phyloP scores from a whole-genome alignment of 92 coral and sea anemone genomes.

The Heliopora coerulea region DNA sequence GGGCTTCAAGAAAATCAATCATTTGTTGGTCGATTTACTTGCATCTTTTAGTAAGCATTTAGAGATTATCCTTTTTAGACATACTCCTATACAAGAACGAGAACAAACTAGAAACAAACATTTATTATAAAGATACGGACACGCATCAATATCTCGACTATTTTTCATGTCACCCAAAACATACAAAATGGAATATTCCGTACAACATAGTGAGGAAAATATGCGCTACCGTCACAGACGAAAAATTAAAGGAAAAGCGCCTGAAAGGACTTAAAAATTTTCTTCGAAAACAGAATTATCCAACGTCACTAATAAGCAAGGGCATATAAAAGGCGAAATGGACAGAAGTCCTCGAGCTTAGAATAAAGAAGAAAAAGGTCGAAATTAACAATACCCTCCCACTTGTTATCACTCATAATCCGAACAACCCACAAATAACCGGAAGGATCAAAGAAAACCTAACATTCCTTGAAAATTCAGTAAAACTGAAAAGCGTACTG shows the following conservation, averaged over 20 bases:
- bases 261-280: constrained; percentile 7
- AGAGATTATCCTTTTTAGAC: constrained; percentile 18
- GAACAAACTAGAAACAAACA: background rate
- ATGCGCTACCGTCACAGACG: constrained; percentile 7
- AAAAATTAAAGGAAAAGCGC: background rate
- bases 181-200: constrained; percentile 13
- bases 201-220: constrained; percentile 8
- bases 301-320: background rate
- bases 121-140: constrained; percentile 22
- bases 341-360: background rate
- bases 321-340: background rate
- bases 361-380: background rate
- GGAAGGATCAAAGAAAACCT: background rate
- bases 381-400: constrained; percentile 6
- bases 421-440: constrained; percentile 12
- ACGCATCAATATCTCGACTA: constrained; percentile 4
- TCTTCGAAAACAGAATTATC: constrained; percentile 8
- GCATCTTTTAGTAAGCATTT: too few relatives aligned
- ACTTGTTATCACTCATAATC: constrained; percentile 12
- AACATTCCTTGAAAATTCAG: background rate
- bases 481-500: background rate
- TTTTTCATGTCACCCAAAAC: constrained; percentile 9
- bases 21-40: too few relatives aligned
- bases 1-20: too few relatives aligned
- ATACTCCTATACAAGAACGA: background rate